Percentiles rank a stretch among this genome's conserved stretches.
phyloP scores from a whole-genome alignment of 53 echinoderm and acorn worm species.

The Actinopyga echinites region DNA sequence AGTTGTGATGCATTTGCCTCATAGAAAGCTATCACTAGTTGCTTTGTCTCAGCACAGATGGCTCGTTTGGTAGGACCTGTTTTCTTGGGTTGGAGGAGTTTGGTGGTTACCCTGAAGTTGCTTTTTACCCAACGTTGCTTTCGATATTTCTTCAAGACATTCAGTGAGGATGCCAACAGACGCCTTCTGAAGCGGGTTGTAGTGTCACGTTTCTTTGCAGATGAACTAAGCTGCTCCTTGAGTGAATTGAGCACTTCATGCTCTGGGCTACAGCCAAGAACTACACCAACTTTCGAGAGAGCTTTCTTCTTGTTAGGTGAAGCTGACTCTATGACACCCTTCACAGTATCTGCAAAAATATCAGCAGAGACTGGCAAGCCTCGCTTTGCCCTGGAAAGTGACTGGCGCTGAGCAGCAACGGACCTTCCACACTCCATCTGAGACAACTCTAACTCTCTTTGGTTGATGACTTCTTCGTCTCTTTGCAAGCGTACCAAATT shows the following conservation, averaged over 20 bases:
- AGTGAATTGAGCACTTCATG: too few relatives aligned
- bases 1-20: background rate
- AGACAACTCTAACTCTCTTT: too few relatives aligned
- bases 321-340: background rate
- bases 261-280: too few relatives aligned
- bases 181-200: background rate
- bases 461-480: too few relatives aligned
- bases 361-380: background rate
- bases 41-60: background rate
- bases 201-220: background rate
- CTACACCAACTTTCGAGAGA: background rate
- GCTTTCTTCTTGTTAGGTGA: conserved; percentile 8
- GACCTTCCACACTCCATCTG: too few relatives aligned
- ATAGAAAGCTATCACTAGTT: background rate
- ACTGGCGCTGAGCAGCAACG: too few relatives aligned
- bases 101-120: background rate
- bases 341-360: conserved; percentile 6
- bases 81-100: background rate
- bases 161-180: background rate
- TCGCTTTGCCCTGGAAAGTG: too few relatives aligned
- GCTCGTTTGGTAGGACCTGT: background rate
- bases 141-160: background rate
- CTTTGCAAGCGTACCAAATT: background rate
- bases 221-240: too few relatives aligned
- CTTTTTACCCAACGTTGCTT: background rate